Base-by-base conservation (phyloP, 2,113 vertebrate species). In the Petroica traversi region DNA sequence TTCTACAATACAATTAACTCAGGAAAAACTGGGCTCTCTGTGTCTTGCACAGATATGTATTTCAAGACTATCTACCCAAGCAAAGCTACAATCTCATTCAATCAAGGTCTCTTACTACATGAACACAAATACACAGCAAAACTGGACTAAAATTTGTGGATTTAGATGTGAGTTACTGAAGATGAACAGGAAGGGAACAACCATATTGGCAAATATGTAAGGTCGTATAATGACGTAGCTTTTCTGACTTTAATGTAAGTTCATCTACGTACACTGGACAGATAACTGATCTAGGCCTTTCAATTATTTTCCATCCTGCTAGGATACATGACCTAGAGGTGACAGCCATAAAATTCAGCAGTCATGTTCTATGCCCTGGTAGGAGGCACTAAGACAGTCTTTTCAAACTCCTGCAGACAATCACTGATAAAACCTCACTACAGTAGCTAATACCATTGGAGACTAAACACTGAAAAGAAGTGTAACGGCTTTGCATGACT, bases 361-460 rank as follows among this genome's bases (percentile, higher is more conserved):
- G 22, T 41, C 14, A 59, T 23, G 78, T 48, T 23, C 24, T 63
- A 6, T 11, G 6, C 3, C 31, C 12, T 55, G 23, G 31, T 9
- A 68, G 69, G 25, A 72, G 6, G 6, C 33, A 72, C 33, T 29
- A 64, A 49, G 49, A 52, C 0, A 0, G 73, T 46, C 20, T 85
- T 82, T 73, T 58, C 62, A 68, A 81, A 72, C 9, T 72, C 17
- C 45, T 69, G n/a, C 31, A 85, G 40, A 36, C 19, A 86, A 61
- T 18, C 36, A 33, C 33, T 19, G 8, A 66, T 13, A 74, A 94
- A 84, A 74, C 23, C 15, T 69, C 23, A 55, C 31, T 31, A 20
- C 1, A 0, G 6, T 19, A 62, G 22, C 12, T 31, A 80, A 43
- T 3, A 69, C 12, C 1, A 0, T 2, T 52, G 61, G 28, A 83